These are phyloP conservation scores for Sarcophaga carnaria DNA, from an alignment of 2,888 invertebrate genomes.

Conservation along the genomic window DNA sequence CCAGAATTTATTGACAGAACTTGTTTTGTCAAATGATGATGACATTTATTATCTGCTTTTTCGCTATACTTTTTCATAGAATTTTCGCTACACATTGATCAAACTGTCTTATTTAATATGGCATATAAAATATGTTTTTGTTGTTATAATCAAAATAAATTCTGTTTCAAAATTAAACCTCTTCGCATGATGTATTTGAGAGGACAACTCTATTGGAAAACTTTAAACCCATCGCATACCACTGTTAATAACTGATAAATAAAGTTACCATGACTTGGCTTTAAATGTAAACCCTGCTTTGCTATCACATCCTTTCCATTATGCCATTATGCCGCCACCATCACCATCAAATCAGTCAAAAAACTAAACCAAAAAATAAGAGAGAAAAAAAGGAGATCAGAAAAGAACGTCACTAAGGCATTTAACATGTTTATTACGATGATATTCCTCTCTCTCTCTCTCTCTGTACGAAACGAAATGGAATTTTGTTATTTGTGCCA, in stretches of 20 bases:
- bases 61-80: too few species aligned
- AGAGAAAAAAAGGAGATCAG: background rate
- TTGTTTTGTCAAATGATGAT: too few species aligned
- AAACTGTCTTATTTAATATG: too few species aligned
- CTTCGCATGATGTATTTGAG: background rate
- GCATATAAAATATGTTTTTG: too few species aligned
- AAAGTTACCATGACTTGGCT: conserved; percentile 49
- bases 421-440: conserved; percentile 59
- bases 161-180: background rate
- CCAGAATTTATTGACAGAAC: too few species aligned
- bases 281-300: conserved; percentile 19
- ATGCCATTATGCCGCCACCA: background rate
- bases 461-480: background rate
- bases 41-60: too few species aligned
- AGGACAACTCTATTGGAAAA: background rate
- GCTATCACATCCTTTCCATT: conserved; percentile 16
- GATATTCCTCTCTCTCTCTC: background rate
- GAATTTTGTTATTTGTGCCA: background rate
- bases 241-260: conserved; percentile 49
- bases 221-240: background rate
- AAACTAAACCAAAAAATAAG: background rate
- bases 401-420: conserved; percentile 50
- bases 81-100: too few species aligned
- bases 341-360: background rate
- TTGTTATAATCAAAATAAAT: too few species aligned